Evolutionary conservation across 2,797 vertebrate species (phyloP).

Genomic region (Pseudochirops cupreus): DNA sequence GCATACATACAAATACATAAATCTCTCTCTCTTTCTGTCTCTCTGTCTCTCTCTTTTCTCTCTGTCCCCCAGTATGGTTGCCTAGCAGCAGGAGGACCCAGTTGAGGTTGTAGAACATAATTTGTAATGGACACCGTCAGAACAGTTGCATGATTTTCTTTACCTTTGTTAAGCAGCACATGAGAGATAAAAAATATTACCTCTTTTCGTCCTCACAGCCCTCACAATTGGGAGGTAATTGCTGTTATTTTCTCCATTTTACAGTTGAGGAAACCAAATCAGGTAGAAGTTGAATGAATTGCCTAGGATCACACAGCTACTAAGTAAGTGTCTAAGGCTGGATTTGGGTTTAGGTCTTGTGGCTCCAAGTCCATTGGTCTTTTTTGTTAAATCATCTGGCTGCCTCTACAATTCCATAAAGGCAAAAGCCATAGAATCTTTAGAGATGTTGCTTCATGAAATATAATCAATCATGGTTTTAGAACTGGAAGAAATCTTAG

Average conservation of each 20-base stretch:
- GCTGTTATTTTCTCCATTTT: neutral
- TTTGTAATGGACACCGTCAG: neutral
- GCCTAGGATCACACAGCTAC: neutral
- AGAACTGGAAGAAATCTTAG: too few species aligned
- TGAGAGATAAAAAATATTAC: neutral
- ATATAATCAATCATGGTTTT: too few species aligned
- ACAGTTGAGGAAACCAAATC: neutral
- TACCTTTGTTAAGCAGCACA: neutral
- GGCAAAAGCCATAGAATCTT: too few species aligned
- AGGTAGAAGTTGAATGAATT: neutral
- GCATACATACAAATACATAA: too few species aligned
- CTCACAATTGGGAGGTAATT: neutral
- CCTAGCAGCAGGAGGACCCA: neutral
- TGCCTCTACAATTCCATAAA: too few species aligned
- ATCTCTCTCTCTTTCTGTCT: too few species aligned
- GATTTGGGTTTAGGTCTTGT: too few species aligned
- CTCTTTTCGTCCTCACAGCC: neutral
- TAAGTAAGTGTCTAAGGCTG: neutral
- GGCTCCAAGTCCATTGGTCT: too few species aligned
- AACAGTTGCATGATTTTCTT: neutral
- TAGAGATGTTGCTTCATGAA: too few species aligned
- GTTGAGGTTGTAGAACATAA: neutral
- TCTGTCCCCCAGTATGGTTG: too few species aligned
- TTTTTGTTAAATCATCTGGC: too few species aligned
- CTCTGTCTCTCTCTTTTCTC: too few species aligned